Evolutionary conservation across 2,113 vertebrate species (phyloP), one percentile per base, ranked within the genome.

Genomic region (Triplophysa siluroides): DNA sequence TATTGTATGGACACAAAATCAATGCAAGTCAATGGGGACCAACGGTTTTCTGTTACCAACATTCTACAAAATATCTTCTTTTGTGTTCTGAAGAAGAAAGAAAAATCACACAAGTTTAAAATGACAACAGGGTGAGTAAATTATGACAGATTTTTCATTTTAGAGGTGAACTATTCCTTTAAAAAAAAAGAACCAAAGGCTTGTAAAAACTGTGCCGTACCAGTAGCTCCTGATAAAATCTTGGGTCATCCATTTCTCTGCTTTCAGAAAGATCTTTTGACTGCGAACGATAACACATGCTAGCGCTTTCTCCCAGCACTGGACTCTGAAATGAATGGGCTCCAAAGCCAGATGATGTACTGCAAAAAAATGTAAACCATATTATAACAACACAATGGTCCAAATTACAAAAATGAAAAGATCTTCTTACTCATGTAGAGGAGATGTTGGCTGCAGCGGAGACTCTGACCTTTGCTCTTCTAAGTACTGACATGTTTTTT

Each of bases 181-280:
- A 43, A 43, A 43, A 11, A 43, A 11, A 43, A 43, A 1, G 43
- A 43, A 43, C 43, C 11, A 11, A 43, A 43, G 43, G 43, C 29
- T 33, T 33, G 29, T 38, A 41, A 50, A 45, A 68, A 60, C 19
- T 13, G 9, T 1, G 4, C n/a, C 86, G 92, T 90, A 97, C 95
- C 91, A 95, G 81, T 50, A 96, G 90, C 50, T 95, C 89, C 76
- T 94, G 92, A 82, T 93, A 95, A 88, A 96, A 92, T 72, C 89
- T 94, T 83, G 93, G 92, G 47, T 91, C 87, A 52, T 82, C 65
- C 0, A 81, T 80, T 88, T 82, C 82, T 80, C 19, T 24, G 2
- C 83, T 72, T 67, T 62, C 78, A 72, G 78, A 88, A 83, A 79
- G 87, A 69, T 23, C 88, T 73, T 83, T 89, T 79, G 91, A 87